Percentiles rank a stretch among this genome's conserved stretches.
Evolutionary conservation across 2,888 invertebrate species (phyloP).

Genomic region (Caenorhabditis wallacei): DNA sequence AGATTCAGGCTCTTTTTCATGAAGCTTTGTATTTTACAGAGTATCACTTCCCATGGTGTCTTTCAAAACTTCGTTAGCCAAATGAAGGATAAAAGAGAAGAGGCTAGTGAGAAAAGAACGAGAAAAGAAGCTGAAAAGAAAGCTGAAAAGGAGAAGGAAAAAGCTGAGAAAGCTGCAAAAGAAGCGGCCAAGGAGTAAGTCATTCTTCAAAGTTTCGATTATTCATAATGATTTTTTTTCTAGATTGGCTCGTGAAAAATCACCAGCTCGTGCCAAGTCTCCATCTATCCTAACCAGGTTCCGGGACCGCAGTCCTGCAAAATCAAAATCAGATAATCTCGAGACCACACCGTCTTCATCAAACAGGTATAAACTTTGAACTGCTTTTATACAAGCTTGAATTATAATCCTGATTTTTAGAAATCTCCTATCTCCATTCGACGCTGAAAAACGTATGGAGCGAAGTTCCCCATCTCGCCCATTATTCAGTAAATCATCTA

Average conservation of each 20-base stretch:
- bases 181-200: conserved; percentile 73
- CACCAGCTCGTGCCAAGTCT: conserved; percentile 74
- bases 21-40: conserved; percentile 66
- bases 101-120: conserved; percentile 69
- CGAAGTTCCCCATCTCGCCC: conserved; percentile 77
- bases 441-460: conserved; percentile 75
- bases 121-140: conserved; percentile 74
- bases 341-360: conserved; percentile 74
- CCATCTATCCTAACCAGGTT: conserved; percentile 78
- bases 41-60: conserved; percentile 70
- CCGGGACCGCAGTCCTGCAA: conserved; percentile 79
- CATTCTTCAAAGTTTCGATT: background rate
- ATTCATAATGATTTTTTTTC: background rate
- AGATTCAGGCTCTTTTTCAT: background rate
- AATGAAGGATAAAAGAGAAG: conserved; percentile 72
- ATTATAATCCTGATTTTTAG: conserved; percentile 56
- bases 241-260: conserved; percentile 72
- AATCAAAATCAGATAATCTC: conserved; percentile 73
- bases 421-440: conserved; percentile 77
- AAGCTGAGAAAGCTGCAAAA: conserved; percentile 71
- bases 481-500: conserved; percentile 71
- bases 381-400: background rate
- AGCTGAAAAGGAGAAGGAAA: conserved; percentile 70
- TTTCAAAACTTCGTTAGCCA: conserved; percentile 77
- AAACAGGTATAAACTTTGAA: conserved; percentile 64